Percentiles rank a stretch among this genome's conserved stretches.
Evolutionary conservation across 1,140 invertebrate genomes (phyloP).

Genomic region (Sycobia sp.): DNA sequence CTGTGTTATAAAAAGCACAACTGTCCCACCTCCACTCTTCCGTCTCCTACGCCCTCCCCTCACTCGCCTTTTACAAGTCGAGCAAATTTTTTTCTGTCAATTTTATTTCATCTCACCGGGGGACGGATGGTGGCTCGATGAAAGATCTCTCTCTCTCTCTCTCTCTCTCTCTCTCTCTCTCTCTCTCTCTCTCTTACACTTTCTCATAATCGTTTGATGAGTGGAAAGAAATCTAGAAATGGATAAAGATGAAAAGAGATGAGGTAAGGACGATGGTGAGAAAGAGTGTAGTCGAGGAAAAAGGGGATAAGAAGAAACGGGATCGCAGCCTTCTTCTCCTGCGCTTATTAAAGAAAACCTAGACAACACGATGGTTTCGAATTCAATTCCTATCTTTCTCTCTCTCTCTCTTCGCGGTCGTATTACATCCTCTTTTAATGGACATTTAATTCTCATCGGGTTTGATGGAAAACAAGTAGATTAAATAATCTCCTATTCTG

Average conservation of each 20-base stretch:
- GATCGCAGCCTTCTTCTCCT: not conserved
- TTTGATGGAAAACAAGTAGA: slow-evolving; percentile 51
- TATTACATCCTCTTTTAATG: slow-evolving; percentile 41
- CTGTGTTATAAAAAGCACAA: no score
- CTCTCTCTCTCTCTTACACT: no score
- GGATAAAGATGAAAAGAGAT: not conserved
- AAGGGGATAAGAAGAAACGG: not conserved
- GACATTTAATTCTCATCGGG: slow-evolving; percentile 51
- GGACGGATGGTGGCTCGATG: no score
- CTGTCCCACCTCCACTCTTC: no score
- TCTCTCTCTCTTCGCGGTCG: slow-evolving; percentile 31
- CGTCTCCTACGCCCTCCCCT: no score
- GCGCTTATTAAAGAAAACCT: slow-evolving; percentile 17
- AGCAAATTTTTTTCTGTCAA: no score
- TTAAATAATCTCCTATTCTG: slow-evolving; percentile 44
- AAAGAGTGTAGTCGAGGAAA: not conserved
- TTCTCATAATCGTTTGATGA: slow-evolving; percentile 16
- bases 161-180: no score
- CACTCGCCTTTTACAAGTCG: no score
- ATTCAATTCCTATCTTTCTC: no score
- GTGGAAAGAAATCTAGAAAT: slow-evolving; percentile 8
- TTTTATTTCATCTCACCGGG: no score
- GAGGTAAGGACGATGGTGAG: no score
- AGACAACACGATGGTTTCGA: not conserved
- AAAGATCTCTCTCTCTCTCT: no score